Evolutionary conservation across 1,140 invertebrate species (phyloP).

Genomic region (Orius insidiosus): DNA sequence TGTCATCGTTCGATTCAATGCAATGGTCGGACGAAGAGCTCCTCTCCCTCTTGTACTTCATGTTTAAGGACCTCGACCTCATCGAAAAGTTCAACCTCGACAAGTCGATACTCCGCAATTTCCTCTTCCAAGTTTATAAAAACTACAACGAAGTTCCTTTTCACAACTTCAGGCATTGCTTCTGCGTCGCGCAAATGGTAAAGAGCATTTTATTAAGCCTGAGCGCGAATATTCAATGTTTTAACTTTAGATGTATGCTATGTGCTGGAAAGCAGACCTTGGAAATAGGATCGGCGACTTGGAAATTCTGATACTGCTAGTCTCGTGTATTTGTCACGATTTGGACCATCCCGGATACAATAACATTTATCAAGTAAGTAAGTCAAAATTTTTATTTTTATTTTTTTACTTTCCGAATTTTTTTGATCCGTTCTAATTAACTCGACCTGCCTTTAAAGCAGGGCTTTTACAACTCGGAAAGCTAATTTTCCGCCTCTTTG

Average conservation of each 20-base stretch:
- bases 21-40: conserved; percentile 72
- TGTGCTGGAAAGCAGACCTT: conserved; percentile 55
- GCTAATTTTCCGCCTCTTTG: background rate
- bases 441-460: background rate
- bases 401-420: no score
- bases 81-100: conserved; percentile 61
- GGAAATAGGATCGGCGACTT: conserved; percentile 48
- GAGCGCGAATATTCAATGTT: no score
- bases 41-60: conserved; percentile 61
- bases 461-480: background rate
- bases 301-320: conserved; percentile 60
- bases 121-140: conserved; percentile 65
- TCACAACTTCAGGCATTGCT: conserved; percentile 79
- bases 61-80: conserved; percentile 66
- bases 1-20: conserved; percentile 64
- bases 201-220: conserved; percentile 27
- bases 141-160: conserved; percentile 83
- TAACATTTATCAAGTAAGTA: conserved; percentile 59
- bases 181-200: conserved; percentile 83
- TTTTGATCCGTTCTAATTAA: no score
- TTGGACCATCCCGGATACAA: conserved; percentile 84
- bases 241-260: conserved; percentile 62
- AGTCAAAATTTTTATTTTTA: no score
- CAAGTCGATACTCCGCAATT: conserved; percentile 47
- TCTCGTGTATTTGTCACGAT: conserved; percentile 78